These are phyloP conservation scores for Ernsta delagoae DNA, from an alignment of 2,888 invertebrate genomes.

Conservation along the genomic window DNA sequence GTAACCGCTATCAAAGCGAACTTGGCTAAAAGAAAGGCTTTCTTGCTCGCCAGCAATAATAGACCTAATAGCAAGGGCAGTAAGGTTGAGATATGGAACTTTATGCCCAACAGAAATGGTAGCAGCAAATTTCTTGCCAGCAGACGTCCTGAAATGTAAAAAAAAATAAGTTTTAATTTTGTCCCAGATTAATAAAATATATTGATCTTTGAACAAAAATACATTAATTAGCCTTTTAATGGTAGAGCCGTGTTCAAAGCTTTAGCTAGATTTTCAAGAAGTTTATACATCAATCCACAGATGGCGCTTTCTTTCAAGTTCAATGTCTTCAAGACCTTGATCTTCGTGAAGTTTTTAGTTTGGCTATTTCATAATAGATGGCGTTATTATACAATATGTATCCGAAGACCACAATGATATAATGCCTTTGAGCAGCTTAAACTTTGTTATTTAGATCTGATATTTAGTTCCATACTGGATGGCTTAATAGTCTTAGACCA, in stretches of 20 bases:
- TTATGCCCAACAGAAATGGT: slow-evolving; percentile 91
- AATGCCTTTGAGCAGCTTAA: too few species aligned
- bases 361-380: slow-evolving; percentile 54
- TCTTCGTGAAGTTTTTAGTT: slow-evolving; percentile 45
- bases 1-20: slow-evolving; percentile 89
- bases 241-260: too few species aligned
- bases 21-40: slow-evolving; percentile 90
- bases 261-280: background rate
- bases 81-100: slow-evolving; percentile 91
- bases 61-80: slow-evolving; percentile 90
- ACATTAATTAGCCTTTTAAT: too few species aligned
- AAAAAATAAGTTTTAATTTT: background rate
- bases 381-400: slow-evolving; percentile 43
- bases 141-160: slow-evolving; percentile 86
- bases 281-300: slow-evolving; percentile 44
- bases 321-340: slow-evolving; percentile 48
- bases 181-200: too few species aligned
- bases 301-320: slow-evolving; percentile 47
- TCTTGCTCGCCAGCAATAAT: slow-evolving; percentile 89
- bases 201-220: too few species aligned
- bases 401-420: too few species aligned
- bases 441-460: too few species aligned
- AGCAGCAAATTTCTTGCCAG: slow-evolving; percentile 89
- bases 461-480: too few species aligned
- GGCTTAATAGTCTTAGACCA: too few species aligned